Conservation (phyloP, 1,140 invertebrate genomes). For the Scylla paramamosain region DNA sequence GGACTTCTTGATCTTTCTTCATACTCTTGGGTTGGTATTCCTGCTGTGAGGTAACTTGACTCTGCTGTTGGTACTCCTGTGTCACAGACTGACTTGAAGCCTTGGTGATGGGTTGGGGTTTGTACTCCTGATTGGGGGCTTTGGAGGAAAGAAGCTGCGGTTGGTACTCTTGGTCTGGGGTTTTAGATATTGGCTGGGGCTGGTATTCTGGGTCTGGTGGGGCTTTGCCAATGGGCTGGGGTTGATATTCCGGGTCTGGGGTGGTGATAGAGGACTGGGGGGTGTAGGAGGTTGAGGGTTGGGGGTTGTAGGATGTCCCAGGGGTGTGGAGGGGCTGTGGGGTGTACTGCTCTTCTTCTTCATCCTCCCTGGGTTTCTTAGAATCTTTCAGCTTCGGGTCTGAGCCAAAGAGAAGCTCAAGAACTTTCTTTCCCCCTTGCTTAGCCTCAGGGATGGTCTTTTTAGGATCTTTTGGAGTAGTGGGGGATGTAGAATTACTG, state of each 20-base stretch:
- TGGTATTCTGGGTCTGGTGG: conserved; percentile 44
- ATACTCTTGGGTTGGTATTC: neutral
- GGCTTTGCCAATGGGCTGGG: conserved; percentile 43
- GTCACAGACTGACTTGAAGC: too few species aligned
- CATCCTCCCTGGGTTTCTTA: too few species aligned
- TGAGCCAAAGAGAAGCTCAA: conserved; percentile 41
- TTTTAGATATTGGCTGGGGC: conserved; percentile 26
- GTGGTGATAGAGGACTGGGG: neutral
- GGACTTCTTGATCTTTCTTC: neutral
- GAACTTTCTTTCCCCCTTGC: neutral
- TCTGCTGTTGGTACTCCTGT: neutral
- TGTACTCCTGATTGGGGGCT: neutral
- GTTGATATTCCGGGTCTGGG: conserved; percentile 37
- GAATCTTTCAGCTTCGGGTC: neutral
- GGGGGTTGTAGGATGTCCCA: neutral
- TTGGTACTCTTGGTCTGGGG: conserved; percentile 21
- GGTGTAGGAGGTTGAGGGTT: neutral
- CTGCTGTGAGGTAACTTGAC: neutral
- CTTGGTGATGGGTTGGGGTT: neutral
- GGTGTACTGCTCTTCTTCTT: conserved; percentile 46
- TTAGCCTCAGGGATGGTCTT: conserved; percentile 10
- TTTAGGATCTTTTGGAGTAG: neutral
- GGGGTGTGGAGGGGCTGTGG: conserved; percentile 35
- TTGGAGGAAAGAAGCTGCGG: conserved; percentile 8
- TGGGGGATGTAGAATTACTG: neutral